phyloP scores from a whole-genome alignment of 2,113 vertebrate genomes.

The Campylomormyrus tamandua region DNA sequence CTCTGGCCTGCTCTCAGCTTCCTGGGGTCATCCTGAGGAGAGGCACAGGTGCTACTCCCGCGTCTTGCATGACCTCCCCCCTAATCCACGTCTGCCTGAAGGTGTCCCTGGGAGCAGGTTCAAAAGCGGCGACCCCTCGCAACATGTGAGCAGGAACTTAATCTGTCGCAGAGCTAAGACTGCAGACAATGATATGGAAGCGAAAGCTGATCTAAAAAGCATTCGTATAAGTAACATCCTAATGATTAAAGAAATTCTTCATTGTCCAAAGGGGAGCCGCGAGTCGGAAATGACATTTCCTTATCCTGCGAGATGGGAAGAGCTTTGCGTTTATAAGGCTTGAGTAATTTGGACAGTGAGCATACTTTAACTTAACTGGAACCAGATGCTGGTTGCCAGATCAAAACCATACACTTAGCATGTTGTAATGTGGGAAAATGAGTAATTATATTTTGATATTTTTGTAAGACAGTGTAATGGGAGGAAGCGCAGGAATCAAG shows the following conservation, averaged over 20 bases:
- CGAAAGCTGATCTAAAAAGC: constrained; percentile 2
- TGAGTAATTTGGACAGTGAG: constrained; percentile 27
- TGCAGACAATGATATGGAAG: constrained; percentile 6
- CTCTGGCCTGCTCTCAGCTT: not conserved
- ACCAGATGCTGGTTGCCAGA: constrained; percentile 32
- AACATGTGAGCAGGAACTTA: not conserved
- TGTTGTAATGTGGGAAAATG: constrained; percentile 28
- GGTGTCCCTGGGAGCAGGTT: not conserved
- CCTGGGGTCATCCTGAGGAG: not conserved
- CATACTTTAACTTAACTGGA: constrained; percentile 38
- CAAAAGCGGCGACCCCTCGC: not conserved
- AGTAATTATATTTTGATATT: constrained; percentile 29
- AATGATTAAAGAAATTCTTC: constrained; percentile 26
- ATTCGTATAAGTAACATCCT: constrained; percentile 24
- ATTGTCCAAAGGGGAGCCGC: constrained; percentile 27
- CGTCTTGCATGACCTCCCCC: not conserved
- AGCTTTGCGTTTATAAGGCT: constrained; percentile 18
- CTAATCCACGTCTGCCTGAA: not conserved
- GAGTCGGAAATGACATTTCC: constrained; percentile 39
- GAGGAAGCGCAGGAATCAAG: not conserved
- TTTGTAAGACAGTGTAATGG: constrained; percentile 9
- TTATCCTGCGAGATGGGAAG: constrained; percentile 25
- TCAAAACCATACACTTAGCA: constrained; percentile 28
- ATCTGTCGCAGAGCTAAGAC: not conserved
- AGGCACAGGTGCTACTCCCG: not conserved